A percentile compares a stretch with the other conserved stretches of the same genome.
phyloP scores from a whole-genome alignment of 1,140 invertebrate genomes.

The Tribolium madens region DNA sequence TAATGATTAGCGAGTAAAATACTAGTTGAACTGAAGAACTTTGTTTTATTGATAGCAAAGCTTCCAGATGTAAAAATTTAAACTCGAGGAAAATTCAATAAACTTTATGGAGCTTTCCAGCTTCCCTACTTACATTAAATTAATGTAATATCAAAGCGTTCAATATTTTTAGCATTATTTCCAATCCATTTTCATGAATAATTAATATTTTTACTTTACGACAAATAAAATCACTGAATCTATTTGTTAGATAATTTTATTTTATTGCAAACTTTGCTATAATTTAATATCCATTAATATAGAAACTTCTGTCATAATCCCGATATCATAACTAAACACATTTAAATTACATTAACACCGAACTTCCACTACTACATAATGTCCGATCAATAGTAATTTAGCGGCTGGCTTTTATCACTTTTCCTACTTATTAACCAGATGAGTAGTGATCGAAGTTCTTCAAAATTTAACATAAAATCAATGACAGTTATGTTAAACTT shows the following conservation, averaged over 20 bases:
- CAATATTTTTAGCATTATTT: constrained; percentile 3
- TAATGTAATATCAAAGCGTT: constrained; percentile 14
- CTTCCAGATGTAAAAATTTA: constrained; percentile 1
- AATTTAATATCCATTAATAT: constrained; percentile 36
- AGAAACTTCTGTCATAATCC: constrained; percentile 26
- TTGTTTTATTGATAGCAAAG: constrained; percentile 1
- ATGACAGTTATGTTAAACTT: background rate
- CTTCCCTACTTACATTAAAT: background rate
- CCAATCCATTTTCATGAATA: constrained; percentile 6
- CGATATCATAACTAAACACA: constrained; percentile 38
- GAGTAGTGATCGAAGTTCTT: background rate
- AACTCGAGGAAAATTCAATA: constrained; percentile 7
- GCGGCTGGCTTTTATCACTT: constrained; percentile 7
- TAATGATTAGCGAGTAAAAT: background rate
- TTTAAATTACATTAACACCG: constrained; percentile 40
- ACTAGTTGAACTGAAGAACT: background rate
- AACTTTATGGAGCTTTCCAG: constrained; percentile 14
- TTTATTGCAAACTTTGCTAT: constrained; percentile 21
- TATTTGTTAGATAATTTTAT: background rate
- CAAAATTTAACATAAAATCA: background rate
- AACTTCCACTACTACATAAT: constrained; percentile 36
- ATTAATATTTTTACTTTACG: constrained; percentile 20
- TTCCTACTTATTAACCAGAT: background rate
- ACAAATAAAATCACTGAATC: constrained; percentile 20
- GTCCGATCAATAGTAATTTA: constrained; percentile 34